These are phyloP conservation scores for Macropus fuliginosus DNA, from an alignment of 2,797 vertebrate species.

Conservation along the genomic window DNA sequence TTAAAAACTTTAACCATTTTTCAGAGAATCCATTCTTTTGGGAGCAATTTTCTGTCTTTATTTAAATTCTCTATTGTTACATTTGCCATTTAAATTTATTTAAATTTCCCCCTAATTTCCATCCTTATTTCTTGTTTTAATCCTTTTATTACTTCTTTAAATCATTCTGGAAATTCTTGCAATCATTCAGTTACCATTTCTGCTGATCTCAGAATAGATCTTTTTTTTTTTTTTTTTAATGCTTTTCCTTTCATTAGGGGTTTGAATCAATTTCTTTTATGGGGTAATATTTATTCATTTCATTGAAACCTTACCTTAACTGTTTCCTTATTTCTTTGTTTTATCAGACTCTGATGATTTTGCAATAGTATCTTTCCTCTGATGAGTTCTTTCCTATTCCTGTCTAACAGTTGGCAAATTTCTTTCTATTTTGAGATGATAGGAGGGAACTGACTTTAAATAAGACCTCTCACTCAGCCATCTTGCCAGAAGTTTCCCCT, in stretches of 20 bases:
- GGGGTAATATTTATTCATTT: not conserved
- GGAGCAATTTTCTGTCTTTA: not conserved
- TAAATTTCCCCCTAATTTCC: not conserved
- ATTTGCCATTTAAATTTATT: not conserved
- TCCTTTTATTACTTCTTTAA: not conserved
- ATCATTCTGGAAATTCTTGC: not conserved
- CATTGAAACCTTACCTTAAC: not conserved
- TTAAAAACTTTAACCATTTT: not conserved
- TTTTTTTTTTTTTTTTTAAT: too few species aligned
- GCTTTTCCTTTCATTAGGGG: not conserved
- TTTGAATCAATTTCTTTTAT: not conserved
- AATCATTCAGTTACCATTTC: not conserved
- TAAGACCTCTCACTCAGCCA: not conserved
- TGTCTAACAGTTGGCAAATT: not conserved
- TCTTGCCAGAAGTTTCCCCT: not conserved
- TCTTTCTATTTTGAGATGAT: slow-evolving; percentile 5
- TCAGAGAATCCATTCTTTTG: not conserved
- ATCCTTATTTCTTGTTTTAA: not conserved
- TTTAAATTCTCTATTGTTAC: not conserved
- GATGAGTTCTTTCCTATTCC: not conserved
- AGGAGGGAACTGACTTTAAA: not conserved
- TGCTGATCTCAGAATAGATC: not conserved
- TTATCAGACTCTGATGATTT: not conserved
- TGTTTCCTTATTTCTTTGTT: not conserved
- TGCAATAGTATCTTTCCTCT: not conserved